Conservation (phyloP, 2,888 invertebrate species). For the Hyposoter didymator region DNA sequence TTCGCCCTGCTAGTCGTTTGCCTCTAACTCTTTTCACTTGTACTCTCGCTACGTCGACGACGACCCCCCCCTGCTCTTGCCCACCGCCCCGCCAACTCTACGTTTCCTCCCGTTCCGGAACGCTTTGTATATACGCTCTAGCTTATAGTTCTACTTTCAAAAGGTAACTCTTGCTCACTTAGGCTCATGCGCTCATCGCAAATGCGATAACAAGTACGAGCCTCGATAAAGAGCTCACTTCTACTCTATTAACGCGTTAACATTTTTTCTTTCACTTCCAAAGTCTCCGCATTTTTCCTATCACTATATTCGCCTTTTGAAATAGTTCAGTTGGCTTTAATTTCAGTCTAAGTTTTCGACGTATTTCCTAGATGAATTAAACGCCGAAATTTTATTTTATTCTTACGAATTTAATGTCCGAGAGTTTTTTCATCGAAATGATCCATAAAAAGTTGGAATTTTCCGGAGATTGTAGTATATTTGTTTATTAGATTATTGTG, state of each 20-base stretch:
- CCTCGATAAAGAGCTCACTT: conserved; percentile 19
- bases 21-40: conserved; percentile 45
- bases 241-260: conserved; percentile 33
- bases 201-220: conserved; percentile 44
- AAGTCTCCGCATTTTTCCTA: not conserved
- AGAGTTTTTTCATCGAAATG: not conserved
- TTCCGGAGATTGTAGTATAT: not conserved
- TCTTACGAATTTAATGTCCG: not conserved
- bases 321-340: not conserved
- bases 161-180: conserved; percentile 67
- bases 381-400: not conserved
- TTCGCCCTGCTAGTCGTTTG: conserved; percentile 51
- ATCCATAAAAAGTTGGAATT: not conserved
- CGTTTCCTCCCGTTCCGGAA: conserved; percentile 46
- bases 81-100: not conserved
- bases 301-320: not conserved
- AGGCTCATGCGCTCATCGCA: conserved; percentile 56
- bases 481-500: not conserved
- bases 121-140: conserved; percentile 70
- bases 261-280: not conserved
- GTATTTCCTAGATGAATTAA: not conserved
- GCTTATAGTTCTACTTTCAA: conserved; percentile 68
- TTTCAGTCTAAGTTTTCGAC: not conserved
- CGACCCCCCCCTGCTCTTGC: not conserved
- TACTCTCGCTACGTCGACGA: conserved; percentile 1